phyloP scores from a whole-genome alignment of 2,113 vertebrate species.

The human (Homo sapiens) region DNA sequence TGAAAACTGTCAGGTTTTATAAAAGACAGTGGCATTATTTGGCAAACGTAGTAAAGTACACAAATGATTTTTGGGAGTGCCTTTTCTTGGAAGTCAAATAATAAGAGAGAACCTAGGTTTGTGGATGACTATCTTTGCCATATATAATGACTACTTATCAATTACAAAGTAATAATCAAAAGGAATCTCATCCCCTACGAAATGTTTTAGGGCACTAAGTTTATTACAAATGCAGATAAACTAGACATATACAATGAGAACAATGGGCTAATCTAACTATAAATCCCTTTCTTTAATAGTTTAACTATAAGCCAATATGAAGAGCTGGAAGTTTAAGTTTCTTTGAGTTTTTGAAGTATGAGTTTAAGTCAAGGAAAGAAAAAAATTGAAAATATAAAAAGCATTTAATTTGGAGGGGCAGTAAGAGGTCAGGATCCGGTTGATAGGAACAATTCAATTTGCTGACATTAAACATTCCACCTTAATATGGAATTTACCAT shows the following conservation, averaged over 20 bases:
- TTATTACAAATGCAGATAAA: not conserved
- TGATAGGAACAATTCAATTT: not conserved
- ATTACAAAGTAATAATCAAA: not conserved
- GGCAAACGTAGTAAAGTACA: not conserved
- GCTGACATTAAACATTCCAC: not conserved
- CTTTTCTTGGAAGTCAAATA: not conserved
- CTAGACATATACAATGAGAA: not conserved
- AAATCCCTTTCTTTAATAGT: not conserved
- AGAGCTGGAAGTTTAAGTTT: not conserved
- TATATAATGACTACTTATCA: not conserved
- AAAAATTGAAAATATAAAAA: not conserved
- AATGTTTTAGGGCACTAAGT: not conserved
- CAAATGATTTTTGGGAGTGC: not conserved
- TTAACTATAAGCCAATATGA: not conserved
- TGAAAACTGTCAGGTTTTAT: not conserved
- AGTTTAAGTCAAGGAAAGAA: not conserved
- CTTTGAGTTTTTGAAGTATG: not conserved
- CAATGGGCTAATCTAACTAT: not conserved
- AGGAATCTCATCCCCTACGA: not conserved
- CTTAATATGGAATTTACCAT: not conserved
- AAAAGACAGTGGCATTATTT: not conserved
- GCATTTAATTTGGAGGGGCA: constrained; percentile 6
- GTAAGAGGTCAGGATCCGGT: not conserved
- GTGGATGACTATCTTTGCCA: not conserved
- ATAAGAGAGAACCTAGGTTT: not conserved